Evolutionary conservation across 1,140 invertebrate genomes (phyloP), one percentile per base, ranked within the genome.

Genomic region (Lepidurus couesii): DNA sequence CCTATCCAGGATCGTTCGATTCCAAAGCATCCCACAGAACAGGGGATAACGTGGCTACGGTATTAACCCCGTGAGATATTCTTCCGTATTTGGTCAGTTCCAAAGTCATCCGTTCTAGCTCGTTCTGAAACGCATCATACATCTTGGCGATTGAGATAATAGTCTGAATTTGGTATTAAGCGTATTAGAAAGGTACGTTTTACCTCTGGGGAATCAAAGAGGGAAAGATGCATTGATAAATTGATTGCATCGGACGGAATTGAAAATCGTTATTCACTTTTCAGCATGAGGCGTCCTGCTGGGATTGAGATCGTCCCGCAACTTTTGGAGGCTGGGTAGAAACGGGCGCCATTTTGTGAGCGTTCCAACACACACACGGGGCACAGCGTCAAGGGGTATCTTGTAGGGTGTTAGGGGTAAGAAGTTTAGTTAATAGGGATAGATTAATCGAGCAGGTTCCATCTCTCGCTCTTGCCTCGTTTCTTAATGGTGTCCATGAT

Each of bases 261-360:
- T 65, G 53, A 65, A 65, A 65, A 65, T 65, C 53, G 53, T 65
- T 65, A 65, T 65, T 65, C 53, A 65, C 53, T 65, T 65, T 65
- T 13, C 53, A 65, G 16, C 53, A 65, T 65, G 13, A 21, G 53
- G 53, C 53, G 21, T 65, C 53, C 53, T 65, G 53, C 53, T 65
- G 53, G 16, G 53, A 65, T 65, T 65, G n/a, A 65, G 53, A 65
- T 65, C 53, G 53, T 65, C 53, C 53, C 53, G 45, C 45, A 34
- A 34, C 34, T 9, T 65, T 21, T 10, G 53, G 13, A 65, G 0
- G 34, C 34, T 34, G 34, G 34, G 34, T 34, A 34, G 34, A 34
- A 34, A 34, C 34, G 34, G 34, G 3, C 34, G 34, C 34, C 34
- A 34, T 34, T 34, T 34, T 34, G 34, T 4, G 34, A 34, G 34